A percentile compares a stretch with the other conserved stretches of the same genome.
phyloP scores from a whole-genome alignment of 2,888 invertebrate species.

The Dinocampus coccinellae region DNA sequence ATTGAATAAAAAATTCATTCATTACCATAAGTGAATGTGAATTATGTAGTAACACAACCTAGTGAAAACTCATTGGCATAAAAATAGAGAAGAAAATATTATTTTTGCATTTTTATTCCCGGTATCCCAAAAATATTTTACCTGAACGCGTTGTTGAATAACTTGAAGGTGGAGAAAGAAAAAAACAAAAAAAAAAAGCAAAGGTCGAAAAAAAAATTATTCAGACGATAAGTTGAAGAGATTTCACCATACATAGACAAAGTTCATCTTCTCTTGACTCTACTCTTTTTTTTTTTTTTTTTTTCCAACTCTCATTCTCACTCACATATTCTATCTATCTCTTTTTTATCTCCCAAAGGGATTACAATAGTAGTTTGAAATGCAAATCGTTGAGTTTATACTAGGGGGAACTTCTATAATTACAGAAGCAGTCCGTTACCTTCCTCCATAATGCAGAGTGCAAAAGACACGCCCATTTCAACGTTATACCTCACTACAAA shows the following conservation, averaged over 20 bases:
- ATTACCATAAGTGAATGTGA: conserved; percentile 20
- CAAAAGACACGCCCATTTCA: conserved; percentile 41
- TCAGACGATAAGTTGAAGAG: conserved; percentile 16
- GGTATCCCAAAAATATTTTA: not conserved
- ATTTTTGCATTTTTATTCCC: not conserved
- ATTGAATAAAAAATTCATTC: conserved; percentile 13
- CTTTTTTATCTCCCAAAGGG: not conserved
- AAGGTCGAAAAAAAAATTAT: no score
- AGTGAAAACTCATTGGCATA: not conserved
- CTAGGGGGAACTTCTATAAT: conserved; percentile 47
- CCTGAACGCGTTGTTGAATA: not conserved
- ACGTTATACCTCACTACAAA: conserved; percentile 46
- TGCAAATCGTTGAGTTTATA: conserved; percentile 52
- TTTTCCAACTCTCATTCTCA: not conserved
- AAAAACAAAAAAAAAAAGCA: no score
- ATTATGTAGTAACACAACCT: not conserved
- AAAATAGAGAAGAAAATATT: not conserved
- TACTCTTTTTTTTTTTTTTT: not conserved
- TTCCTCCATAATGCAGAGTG: conserved; percentile 45
- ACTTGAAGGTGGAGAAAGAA: conserved; percentile 23
- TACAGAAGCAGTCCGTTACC: conserved; percentile 49
- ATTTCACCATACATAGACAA: not conserved
- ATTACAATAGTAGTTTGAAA: conserved; percentile 49
- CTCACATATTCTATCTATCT: not conserved
- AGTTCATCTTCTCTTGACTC: not conserved